phyloP scores from a whole-genome alignment of 2,113 vertebrate genomes.

The Phainopepla nitens region DNA sequence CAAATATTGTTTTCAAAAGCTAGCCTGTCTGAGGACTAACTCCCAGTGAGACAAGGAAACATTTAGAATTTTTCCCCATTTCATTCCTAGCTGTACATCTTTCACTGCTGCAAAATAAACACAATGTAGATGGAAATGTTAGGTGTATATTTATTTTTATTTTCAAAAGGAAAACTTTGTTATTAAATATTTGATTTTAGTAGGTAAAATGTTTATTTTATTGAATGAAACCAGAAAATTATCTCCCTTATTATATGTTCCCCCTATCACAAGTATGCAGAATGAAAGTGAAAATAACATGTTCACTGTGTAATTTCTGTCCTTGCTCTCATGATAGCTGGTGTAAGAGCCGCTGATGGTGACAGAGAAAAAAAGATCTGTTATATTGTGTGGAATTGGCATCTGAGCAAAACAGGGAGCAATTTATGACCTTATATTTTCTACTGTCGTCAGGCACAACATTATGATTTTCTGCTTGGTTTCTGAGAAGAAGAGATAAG shows the following conservation, averaged over 20 bases:
- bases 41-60: not conserved
- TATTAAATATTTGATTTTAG: not conserved
- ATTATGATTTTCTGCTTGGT: constrained; percentile 8
- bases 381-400: not conserved
- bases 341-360: not conserved
- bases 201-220: not conserved
- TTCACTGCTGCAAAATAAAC: not conserved
- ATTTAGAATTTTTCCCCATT: not conserved
- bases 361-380: not conserved
- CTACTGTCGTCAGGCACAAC: not conserved
- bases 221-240: not conserved
- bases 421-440: not conserved
- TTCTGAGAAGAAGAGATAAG: not conserved
- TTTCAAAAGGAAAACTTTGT: not conserved
- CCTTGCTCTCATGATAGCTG: not conserved
- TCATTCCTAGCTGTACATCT: not conserved
- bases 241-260: not conserved
- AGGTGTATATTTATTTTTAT: not conserved
- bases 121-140: not conserved
- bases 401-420: not conserved
- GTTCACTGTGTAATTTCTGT: not conserved
- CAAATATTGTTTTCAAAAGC: constrained; percentile 32
- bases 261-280: not conserved
- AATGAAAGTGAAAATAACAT: not conserved
- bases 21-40: not conserved